Percentiles rank a stretch among this genome's conserved stretches.
These are phyloP conservation scores for Siniperca obscura DNA, from an alignment of 2,797 vertebrate species.

Conservation along the genomic window DNA sequence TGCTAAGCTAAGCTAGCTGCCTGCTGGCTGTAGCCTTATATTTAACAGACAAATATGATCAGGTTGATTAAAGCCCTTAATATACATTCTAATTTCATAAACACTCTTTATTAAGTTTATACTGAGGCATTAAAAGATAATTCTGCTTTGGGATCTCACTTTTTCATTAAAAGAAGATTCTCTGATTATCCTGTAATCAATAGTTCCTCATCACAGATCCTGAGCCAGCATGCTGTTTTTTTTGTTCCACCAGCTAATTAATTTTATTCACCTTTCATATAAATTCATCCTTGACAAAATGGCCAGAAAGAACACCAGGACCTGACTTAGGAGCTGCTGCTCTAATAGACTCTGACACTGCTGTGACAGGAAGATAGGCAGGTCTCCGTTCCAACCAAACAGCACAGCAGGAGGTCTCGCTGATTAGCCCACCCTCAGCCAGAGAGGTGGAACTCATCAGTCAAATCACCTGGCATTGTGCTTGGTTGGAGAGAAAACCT, in stretches of 20 bases:
- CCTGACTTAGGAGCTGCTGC: conserved; percentile 33
- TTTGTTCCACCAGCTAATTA: conserved; percentile 42
- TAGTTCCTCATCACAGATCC: conserved; percentile 39
- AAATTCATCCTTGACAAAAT: conserved; percentile 31
- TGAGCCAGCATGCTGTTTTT: background rate
- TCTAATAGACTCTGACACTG: conserved; percentile 37
- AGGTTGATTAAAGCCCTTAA: background rate
- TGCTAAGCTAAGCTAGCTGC: background rate
- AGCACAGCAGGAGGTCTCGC: conserved; percentile 43
- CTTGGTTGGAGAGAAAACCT: conserved; percentile 62
- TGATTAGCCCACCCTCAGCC: conserved; percentile 73
- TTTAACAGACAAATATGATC: background rate
- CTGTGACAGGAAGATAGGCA: conserved; percentile 53
- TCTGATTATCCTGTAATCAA: conserved; percentile 47
- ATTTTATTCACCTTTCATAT: conserved; percentile 33
- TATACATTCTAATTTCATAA: conserved; percentile 27
- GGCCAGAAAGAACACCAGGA: conserved; percentile 13
- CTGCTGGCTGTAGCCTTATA: background rate
- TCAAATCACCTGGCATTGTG: conserved; percentile 73
- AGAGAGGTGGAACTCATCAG: conserved; percentile 70
- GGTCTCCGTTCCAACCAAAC: conserved; percentile 48
- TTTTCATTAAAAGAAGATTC: conserved; percentile 51
- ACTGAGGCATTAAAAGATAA: conserved; percentile 25
- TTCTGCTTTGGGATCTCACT: conserved; percentile 14
- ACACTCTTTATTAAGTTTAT: conserved; percentile 15